phyloP scores from a whole-genome alignment of 1,140 invertebrate species.

The Leptinotarsa lineolata region DNA sequence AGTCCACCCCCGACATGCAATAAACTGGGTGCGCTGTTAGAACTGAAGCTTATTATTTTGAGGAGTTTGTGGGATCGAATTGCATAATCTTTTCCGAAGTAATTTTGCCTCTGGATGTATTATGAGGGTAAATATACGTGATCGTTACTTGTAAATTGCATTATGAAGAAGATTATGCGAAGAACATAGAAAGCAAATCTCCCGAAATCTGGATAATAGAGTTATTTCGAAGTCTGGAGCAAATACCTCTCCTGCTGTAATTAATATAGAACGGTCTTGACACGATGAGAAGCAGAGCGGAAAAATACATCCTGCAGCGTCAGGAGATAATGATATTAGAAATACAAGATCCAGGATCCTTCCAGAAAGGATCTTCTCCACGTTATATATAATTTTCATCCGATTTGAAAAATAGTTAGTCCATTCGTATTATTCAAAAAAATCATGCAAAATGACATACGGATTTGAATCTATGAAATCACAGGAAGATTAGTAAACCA shows the following conservation, averaged over 20 bases:
- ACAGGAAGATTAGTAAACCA: too few relatives aligned
- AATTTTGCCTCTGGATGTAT: conserved; percentile 14
- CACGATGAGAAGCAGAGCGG: not conserved
- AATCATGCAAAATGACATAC: too few relatives aligned
- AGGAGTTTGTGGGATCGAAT: not conserved
- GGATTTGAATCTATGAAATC: too few relatives aligned
- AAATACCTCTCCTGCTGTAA: not conserved
- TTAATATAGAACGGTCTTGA: conserved; percentile 11
- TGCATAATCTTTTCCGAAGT: conserved; percentile 18
- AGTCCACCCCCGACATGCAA: conserved; percentile 20
- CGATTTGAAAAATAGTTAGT: too few relatives aligned
- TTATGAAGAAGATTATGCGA: conserved; percentile 16
- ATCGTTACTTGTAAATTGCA: conserved; percentile 15
- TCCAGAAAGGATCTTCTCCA: too few relatives aligned
- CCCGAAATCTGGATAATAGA: conserved; percentile 2
- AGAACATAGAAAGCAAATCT: conserved; percentile 17
- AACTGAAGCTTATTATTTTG: conserved; percentile 16
- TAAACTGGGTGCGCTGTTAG: conserved; percentile 13
- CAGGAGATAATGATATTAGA: not conserved
- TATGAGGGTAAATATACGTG: conserved; percentile 16
- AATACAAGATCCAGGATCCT: not conserved
- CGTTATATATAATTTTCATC: too few relatives aligned
- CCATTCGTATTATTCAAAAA: too few relatives aligned
- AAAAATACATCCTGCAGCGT: not conserved
- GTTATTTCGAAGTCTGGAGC: conserved; percentile 12